Conservation (phyloP, 2,113 vertebrate species). For the Eublepharis macularius region DNA sequence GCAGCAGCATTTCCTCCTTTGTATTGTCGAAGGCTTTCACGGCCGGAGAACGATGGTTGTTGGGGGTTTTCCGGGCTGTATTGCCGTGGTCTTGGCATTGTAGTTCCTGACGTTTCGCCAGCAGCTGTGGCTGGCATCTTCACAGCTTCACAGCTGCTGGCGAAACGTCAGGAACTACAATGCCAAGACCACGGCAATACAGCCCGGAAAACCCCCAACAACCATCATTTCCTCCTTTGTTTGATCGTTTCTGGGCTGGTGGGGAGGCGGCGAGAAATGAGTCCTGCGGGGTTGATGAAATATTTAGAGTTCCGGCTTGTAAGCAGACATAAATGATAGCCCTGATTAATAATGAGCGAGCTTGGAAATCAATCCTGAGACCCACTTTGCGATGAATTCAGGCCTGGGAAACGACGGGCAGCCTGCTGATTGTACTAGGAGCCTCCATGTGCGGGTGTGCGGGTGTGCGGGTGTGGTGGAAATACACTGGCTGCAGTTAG, state of each 20-base stretch:
- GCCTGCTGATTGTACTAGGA: not conserved
- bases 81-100: no score
- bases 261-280: not conserved
- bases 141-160: no score
- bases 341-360: slow-evolving; percentile 19
- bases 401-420: not conserved
- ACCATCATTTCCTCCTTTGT: not conserved
- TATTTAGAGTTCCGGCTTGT: slow-evolving; percentile 1
- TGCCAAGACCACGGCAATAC: no score
- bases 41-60: no score
- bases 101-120: no score
- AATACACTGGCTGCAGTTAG: not conserved
- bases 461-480: no score
- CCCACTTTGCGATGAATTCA: not conserved
- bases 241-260: not conserved
- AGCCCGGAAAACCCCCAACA: no score
- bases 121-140: no score
- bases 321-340: not conserved
- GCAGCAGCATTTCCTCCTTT: no score
- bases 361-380: not conserved
- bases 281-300: not conserved
- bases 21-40: no score
- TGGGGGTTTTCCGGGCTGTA: no score
- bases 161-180: no score
- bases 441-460: not conserved